These are phyloP conservation scores for Myotis myotis DNA, from an alignment of 2,797 vertebrate genomes.

Conservation along the genomic window DNA sequence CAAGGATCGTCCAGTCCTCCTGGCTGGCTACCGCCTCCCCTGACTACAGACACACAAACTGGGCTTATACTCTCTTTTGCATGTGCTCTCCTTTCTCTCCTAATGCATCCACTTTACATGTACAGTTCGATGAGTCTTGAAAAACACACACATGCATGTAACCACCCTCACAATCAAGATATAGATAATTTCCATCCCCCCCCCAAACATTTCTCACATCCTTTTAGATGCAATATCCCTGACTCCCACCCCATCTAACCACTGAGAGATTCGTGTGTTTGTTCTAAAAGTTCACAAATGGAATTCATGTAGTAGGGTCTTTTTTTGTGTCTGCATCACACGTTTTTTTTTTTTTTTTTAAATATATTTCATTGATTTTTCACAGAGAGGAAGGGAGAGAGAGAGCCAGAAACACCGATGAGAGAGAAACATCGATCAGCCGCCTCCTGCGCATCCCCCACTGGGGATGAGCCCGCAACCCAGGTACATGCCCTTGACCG, in stretches of 20 bases:
- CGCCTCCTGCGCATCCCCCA: too few species aligned
- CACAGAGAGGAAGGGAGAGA: too few species aligned
- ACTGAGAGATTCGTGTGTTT: neutral
- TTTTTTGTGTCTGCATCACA: neutral
- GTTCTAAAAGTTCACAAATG: constrained; percentile 2
- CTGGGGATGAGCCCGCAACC: too few species aligned
- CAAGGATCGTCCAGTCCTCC: neutral
- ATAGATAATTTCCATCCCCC: neutral
- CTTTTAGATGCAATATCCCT: neutral
- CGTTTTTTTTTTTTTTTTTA: too few species aligned
- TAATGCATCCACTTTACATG: neutral
- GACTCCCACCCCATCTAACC: neutral
- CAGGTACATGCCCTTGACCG: too few species aligned
- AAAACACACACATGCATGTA: neutral
- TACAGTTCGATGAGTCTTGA: neutral
- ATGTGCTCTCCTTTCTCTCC: neutral
- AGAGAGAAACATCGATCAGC: too few species aligned
- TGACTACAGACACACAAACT: neutral
- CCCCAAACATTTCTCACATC: neutral
- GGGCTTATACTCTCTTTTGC: neutral
- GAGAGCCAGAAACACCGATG: too few species aligned
- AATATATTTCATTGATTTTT: too few species aligned
- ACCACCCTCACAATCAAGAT: neutral
- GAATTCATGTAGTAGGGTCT: neutral
- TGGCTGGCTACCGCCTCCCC: neutral